A percentile compares a stretch with the other conserved stretches of the same genome.
phyloP scores from a whole-genome alignment of 2,797 vertebrate species.

The Periparus ater region DNA sequence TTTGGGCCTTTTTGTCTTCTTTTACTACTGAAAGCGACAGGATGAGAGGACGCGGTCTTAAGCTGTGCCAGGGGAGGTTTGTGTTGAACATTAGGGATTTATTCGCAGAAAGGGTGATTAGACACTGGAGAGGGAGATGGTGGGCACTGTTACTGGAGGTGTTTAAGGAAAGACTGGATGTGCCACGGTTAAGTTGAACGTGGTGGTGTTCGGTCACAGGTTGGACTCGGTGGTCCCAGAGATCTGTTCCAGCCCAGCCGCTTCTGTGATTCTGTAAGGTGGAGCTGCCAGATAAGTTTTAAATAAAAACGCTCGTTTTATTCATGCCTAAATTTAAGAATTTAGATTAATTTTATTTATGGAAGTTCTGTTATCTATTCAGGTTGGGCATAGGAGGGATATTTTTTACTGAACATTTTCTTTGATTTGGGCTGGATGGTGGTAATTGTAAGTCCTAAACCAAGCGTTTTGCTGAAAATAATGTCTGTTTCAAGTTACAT shows the following conservation, averaged over 20 bases:
- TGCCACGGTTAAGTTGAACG: background rate
- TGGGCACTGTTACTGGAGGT: too few species aligned
- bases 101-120: background rate
- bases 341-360: rapidly evolving
- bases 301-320: rapidly evolving
- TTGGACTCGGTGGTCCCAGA: background rate
- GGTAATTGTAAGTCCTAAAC: background rate
- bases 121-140: background rate
- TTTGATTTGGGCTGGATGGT: background rate
- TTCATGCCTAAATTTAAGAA: background rate
- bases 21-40: rapidly evolving
- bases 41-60: background rate
- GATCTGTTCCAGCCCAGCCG: background rate
- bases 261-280: background rate
- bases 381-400: rapidly evolving
- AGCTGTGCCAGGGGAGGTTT: background rate
- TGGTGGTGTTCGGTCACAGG: background rate
- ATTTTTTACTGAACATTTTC: background rate
- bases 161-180: background rate
- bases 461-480: rapidly evolving
- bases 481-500: rapidly evolving
- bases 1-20: background rate
- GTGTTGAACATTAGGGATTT: background rate
- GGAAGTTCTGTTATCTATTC: background rate
- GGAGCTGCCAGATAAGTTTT: too few species aligned